Evolutionary conservation across 2,888 invertebrate species (phyloP).

Genomic region (Epinotia ramella): DNA sequence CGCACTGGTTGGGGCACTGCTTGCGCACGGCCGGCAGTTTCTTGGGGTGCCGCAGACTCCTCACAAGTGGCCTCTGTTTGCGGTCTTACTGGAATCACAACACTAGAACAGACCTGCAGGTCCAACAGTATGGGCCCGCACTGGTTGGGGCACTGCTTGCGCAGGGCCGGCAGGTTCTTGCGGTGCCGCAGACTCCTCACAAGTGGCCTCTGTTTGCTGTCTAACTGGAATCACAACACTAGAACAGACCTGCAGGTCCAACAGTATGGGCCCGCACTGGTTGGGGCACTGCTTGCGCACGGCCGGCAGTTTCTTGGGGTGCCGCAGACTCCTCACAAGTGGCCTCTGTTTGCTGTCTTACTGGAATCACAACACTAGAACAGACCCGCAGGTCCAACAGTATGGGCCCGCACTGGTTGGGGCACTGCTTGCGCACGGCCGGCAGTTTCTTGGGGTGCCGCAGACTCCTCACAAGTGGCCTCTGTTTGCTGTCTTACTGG

Average conservation of each 20-base stretch:
- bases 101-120: conserved; percentile 4
- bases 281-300: conserved; percentile 5
- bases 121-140: conserved; percentile 15
- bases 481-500: conserved; percentile 60
- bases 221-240: conserved; percentile 48
- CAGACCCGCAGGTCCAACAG: conserved; percentile 6
- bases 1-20: conserved; percentile 33
- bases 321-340: conserved; percentile 62
- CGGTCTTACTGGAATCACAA: conserved; percentile 54
- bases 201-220: conserved; percentile 63
- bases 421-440: conserved; percentile 5
- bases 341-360: conserved; percentile 66
- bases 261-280: conserved; percentile 33
- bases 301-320: conserved; percentile 50
- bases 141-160: conserved; percentile 26
- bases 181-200: conserved; percentile 62
- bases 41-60: conserved; percentile 61
- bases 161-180: conserved; percentile 45
- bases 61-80: conserved; percentile 63
- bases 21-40: conserved; percentile 18
- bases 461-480: conserved; percentile 61
- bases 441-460: conserved; percentile 57
- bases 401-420: conserved; percentile 30
- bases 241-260: conserved; percentile 4
- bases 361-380: neutral